Evolutionary conservation across 2,113 vertebrate species (phyloP), one percentile per base, ranked within the genome.

Genomic region (Carassius carassius): DNA sequence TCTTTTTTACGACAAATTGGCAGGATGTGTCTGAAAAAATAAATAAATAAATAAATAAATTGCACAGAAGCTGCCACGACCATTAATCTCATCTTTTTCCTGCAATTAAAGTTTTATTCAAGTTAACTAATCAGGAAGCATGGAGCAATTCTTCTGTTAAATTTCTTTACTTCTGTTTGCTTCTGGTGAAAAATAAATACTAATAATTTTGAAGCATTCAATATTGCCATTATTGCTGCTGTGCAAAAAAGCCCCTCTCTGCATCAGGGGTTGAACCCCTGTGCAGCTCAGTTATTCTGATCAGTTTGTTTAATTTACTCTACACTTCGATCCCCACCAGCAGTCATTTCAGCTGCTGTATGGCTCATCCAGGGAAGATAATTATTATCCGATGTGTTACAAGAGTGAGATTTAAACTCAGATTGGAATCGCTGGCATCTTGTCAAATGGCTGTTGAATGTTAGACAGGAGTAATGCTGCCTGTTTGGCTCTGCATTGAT

Each of bases 371-470:
- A 54, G 81, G 58, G 76, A 81, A 65, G 81, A 87, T 87, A 81
- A 89, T 87, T 84, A 87, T 84, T 89, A 84, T 83, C 54, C 84
- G 86, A 78, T 78, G n/a, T 81, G 63, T 86, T 81, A 73, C 83
- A 62, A 85, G 65, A 51, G 37, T 73, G 83, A 85, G 80, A 81
- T 74, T 80, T 87, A 74, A 85, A 83, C 62, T 65, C 84, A 63
- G 84, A 81, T 51, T 78, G 76, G 69, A 87, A 80, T 67, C 74
- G 16, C 69, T 75, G 87, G 76, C 73, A 78, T 88, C 77, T 37
- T 83, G 77, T 84, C n/a, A 51, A 70, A 69, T 65, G 56, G 47
- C 25, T 16, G n/a, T n/a, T n/a, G 78, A 79, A 37, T 16, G 49
- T 35, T 58, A 65, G 54, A 81, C 8, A 29, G 41, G 41, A 29